Percentiles rank a stretch among this genome's conserved stretches.
Evolutionary conservation across 2,888 invertebrate species (phyloP).

Genomic region (Cheiracanthium punctorium): DNA sequence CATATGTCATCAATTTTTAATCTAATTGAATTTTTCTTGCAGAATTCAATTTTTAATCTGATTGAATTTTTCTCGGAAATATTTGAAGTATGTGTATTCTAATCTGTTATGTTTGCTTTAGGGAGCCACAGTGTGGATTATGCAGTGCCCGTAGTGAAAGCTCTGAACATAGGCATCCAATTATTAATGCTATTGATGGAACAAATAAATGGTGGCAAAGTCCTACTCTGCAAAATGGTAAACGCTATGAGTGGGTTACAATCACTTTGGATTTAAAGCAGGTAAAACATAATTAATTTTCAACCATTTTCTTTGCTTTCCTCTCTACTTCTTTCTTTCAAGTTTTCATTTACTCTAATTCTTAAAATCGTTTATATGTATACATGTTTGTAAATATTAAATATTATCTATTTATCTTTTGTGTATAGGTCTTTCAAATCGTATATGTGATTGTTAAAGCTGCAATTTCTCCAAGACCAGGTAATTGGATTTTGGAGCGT

Average conservation of each 20-base stretch:
- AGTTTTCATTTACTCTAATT: too few species aligned
- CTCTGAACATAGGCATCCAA: conserved; percentile 86
- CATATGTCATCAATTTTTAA: too few species aligned
- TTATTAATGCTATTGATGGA: conserved; percentile 88
- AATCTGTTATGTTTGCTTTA: conserved; percentile 12
- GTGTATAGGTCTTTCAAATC: conserved; percentile 90
- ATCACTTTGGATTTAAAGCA: conserved; percentile 93
- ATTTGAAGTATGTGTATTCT: too few species aligned
- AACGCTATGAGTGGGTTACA: conserved; percentile 89
- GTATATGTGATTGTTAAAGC: conserved; percentile 96
- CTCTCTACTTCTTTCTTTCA: too few species aligned
- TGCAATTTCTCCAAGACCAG: conserved; percentile 95
- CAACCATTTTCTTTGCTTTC: too few species aligned
- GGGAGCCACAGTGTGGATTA: conserved; percentile 76
- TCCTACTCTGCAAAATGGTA: conserved; percentile 89
- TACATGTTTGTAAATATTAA: too few species aligned
- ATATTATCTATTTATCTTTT: too few species aligned
- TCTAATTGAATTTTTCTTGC: too few species aligned
- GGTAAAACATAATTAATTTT: conserved; percentile 78
- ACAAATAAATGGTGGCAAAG: conserved; percentile 96
- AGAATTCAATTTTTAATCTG: too few species aligned
- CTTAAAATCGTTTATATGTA: too few species aligned
- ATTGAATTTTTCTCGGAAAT: too few species aligned
- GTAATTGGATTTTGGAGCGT: conserved; percentile 93
- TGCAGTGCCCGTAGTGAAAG: conserved; percentile 84